Base-by-base conservation (phyloP, 2,113 vertebrate genomes). In the Pithys albifrons region DNA sequence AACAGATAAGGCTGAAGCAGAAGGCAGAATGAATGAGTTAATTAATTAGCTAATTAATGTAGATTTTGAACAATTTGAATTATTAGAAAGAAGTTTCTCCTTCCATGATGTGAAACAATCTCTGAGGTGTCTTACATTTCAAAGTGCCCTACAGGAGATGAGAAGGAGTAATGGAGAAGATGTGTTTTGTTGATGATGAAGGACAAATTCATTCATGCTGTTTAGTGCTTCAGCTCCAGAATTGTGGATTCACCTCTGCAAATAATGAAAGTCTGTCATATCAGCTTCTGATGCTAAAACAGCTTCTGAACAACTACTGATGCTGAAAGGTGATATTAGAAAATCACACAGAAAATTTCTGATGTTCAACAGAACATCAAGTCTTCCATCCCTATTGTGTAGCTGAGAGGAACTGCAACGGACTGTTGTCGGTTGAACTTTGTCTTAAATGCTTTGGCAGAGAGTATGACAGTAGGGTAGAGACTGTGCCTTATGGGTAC, bases 351-450 rank as follows among this genome's bases (percentile, higher is more conserved):
- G 70, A 69, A 82, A 71, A 64, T 39, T 67, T 19, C n/a, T 43
- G n/a, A 7, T 20, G 45, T 31, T 83, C 39, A 54, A 19, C 8
- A 62, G 58, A 33, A 70, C 0, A 0, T 19, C 9, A 71, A 62
- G n/a, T 22, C 24, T 52, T 79, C 17, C 64, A 54, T n/a, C n/a
- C 35, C 25, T 2, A 28, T 2, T 71, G 46, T 46, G 39, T 52
- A 93, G 78, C 77, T 85, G 74, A 41, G 37, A 28, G 43, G 64
- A 51, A 11, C 7, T 71, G 62, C 19, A 15, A 57, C 35, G 16
- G 16, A 23, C 17, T 49, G 57, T 41, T 12, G 13, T 24, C 41
- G 65, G 67, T 31, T 80, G 27, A 69, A 57, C 43, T 57, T 76
- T 0, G 0, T 12, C 13, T 13, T 19, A 22, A 6, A 2, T 8